Evolutionary conservation across 2,888 invertebrate genomes (phyloP).

Genomic region (Steinernema hermaphroditum): DNA sequence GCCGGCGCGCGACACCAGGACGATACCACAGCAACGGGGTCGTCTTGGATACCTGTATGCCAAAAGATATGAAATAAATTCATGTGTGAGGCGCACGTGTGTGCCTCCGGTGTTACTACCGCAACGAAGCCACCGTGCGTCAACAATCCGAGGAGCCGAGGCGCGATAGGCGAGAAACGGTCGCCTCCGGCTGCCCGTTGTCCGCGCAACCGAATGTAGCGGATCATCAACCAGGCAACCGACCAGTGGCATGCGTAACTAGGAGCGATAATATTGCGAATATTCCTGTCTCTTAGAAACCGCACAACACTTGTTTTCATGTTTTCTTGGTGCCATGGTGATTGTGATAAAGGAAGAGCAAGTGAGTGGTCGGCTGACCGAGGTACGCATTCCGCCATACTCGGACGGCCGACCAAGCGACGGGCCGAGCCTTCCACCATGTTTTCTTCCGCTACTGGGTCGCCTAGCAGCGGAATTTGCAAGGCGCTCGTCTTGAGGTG

Average conservation of each 20-base stretch:
- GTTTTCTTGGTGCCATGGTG: conserved; percentile 12
- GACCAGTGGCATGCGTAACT: conserved; percentile 22
- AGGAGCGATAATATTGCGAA: conserved; percentile 8
- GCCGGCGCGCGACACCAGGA: not conserved
- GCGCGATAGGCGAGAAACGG: not conserved
- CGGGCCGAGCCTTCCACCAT: not conserved
- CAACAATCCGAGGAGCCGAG: not conserved
- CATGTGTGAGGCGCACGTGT: not conserved
- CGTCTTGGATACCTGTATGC: conserved; percentile 26
- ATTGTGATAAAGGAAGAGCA: not conserved
- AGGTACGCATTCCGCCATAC: not conserved
- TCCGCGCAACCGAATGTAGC: conserved; percentile 25
- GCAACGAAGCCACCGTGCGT: conserved; percentile 15
- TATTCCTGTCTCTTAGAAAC: conserved; percentile 14
- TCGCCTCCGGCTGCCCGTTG: not conserved
- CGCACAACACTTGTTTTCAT: not conserved
- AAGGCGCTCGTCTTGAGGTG: conserved; percentile 18
- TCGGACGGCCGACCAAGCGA: no score
- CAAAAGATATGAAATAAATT: not conserved
- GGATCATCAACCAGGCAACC: conserved; percentile 25
- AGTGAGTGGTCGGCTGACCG: not conserved
- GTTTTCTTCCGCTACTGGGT: not conserved
- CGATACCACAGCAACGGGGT: conserved; percentile 20
- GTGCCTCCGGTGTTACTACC: conserved; percentile 14
- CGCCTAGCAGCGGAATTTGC: conserved; percentile 26